Evolutionary conservation across 2,113 vertebrate genomes (phyloP).

Genomic region (Alces alces): DNA sequence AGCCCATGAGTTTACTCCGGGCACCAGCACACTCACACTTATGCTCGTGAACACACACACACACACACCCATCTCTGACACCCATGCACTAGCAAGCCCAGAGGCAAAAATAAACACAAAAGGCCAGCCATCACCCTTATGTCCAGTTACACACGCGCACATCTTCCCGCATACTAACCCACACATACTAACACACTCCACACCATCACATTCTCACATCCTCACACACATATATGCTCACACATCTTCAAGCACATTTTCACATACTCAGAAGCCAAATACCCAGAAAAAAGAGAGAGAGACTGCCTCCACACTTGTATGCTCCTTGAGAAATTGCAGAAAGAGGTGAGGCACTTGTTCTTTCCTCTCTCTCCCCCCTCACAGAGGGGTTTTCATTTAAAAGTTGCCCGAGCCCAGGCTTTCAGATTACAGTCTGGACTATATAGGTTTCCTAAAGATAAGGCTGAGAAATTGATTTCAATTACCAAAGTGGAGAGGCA

Average conservation of each 20-base stretch:
- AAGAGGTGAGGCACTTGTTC: neutral
- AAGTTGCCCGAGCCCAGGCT: slow-evolving; percentile 75
- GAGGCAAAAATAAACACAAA: slow-evolving; percentile 3
- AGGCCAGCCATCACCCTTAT: neutral
- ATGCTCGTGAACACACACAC: rapidly evolving
- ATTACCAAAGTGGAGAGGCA: slow-evolving; percentile 83
- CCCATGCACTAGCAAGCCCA: neutral
- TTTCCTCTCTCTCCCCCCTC: slow-evolving; percentile 7
- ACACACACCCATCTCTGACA: neutral
- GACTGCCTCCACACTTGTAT: neutral
- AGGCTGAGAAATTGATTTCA: slow-evolving; percentile 88
- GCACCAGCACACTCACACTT: neutral
- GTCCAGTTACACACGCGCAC: neutral
- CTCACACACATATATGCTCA: neutral
- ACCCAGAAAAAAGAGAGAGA: neutral
- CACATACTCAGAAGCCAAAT: slow-evolving; percentile 18
- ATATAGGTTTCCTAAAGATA: slow-evolving; percentile 87
- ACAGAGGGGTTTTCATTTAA: slow-evolving; percentile 78
- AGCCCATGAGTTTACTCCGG: neutral
- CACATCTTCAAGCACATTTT: neutral
- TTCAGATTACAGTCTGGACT: slow-evolving; percentile 84
- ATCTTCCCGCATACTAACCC: too few species aligned
- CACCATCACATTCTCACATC: neutral
- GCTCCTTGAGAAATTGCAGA: slow-evolving; percentile 38
- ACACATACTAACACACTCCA: neutral